Conservation (phyloP, 2,888 invertebrate genomes). For the Pachymerium ferrugineum region DNA sequence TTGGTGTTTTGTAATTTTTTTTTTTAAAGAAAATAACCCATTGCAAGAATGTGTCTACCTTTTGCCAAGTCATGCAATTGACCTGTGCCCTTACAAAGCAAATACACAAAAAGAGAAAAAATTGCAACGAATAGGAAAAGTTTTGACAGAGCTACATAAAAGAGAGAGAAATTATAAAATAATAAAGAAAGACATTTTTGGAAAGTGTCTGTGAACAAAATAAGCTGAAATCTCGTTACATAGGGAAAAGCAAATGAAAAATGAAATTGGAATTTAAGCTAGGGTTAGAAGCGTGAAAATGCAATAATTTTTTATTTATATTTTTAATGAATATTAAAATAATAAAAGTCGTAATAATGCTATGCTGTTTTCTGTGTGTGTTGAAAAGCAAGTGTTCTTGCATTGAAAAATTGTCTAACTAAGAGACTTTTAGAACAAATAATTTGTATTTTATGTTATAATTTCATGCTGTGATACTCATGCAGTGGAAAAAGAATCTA, state of each 20-base stretch:
- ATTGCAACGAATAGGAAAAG: not conserved
- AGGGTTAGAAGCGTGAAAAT: no score
- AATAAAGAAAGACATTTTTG: not conserved
- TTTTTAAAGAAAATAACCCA: slow-evolving; percentile 18
- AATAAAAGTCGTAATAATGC: not conserved
- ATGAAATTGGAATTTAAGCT: no score
- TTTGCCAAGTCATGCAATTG: slow-evolving; percentile 24
- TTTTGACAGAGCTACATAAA: not conserved
- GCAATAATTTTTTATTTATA: not conserved
- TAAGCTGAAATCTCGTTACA: slow-evolving; percentile 12
- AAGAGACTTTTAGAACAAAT: no score
- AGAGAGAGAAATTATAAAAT: not conserved
- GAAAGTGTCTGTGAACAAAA: not conserved
- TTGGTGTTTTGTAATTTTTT: slow-evolving; percentile 22
- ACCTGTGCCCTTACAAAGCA: slow-evolving; percentile 9
- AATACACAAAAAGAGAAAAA: not conserved
- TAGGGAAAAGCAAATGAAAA: not conserved
- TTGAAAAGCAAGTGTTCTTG: slow-evolving; percentile 24
- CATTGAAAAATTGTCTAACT: not conserved
- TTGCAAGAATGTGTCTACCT: slow-evolving; percentile 23
- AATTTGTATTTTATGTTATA: not conserved
- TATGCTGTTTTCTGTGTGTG: not conserved
- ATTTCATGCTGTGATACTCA: slow-evolving; percentile 15
- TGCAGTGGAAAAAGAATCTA: not conserved
- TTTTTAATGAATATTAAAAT: not conserved